Base-by-base conservation (phyloP, 2,888 invertebrate species). In the Volucella bombylans region DNA sequence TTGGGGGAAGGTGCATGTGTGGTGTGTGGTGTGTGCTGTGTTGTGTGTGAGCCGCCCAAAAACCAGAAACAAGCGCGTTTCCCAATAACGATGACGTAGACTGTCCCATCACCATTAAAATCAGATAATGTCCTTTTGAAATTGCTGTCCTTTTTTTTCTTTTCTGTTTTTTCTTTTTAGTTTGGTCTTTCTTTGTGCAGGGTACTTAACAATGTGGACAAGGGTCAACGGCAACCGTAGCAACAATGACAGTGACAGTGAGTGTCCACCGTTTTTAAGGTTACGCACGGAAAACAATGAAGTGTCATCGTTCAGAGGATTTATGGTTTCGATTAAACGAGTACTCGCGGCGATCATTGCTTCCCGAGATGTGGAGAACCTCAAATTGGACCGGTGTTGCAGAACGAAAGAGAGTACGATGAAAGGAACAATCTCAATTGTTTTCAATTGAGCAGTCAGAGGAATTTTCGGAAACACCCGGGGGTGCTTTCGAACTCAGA, bases 91-190 rank as follows among this genome's bases (percentile, higher is more conserved):
- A 68, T 67, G 65, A 80, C 59, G 59, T 61, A 61, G 72, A 23
- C 14, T 31, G 41, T 49, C 15, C 23, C 39, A 31, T 31, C 54
- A 2, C 41, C 41, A 73, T 52, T 67, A 59, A 61, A 43, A 54
- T 61, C 79, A 65, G 52, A 74, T 67, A 59, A 80, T 55, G 79
- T 80, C 79, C 73, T 73, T 78, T 64, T 41, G 50, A 61, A 23
- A 23, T 23, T 23, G 23, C 4, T 23, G 23, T 23, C 4, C 18
- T 18, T 18, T 18, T 18, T 18, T 18, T 23, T 23, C 4, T 23
- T 23, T 23, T 23, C 2, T 23, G 23, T 23, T 23, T 50, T 50
- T 49, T 12, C 3, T 50, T 15, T 9, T 49, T 38, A 18, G 9
- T 43, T 41, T 43, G 15, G 8, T 52, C 31, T 12, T 50, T 15